phyloP scores from a whole-genome alignment of 2,113 vertebrate genomes.

The Panthera leo region DNA sequence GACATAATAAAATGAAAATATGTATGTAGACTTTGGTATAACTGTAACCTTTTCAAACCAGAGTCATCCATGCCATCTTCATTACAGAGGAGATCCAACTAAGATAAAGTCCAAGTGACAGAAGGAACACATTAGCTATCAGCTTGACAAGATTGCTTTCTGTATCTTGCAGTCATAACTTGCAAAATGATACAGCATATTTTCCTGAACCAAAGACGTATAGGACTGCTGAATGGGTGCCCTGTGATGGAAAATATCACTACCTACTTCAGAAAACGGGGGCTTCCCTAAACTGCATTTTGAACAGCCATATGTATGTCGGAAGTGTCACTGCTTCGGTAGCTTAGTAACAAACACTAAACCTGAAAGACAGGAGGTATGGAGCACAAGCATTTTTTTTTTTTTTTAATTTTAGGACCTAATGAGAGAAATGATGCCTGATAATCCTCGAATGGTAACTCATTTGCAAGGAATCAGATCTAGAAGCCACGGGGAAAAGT shows the following conservation, averaged over 20 bases:
- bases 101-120: not conserved
- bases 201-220: not conserved
- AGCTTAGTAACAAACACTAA: not conserved
- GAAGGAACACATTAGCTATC: not conserved
- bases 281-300: slow-evolving; percentile 1
- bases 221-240: not conserved
- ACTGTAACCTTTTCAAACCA: slow-evolving; percentile 38
- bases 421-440: not conserved
- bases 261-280: not conserved
- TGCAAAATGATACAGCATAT: not conserved
- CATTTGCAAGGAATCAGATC: not conserved
- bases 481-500: not conserved
- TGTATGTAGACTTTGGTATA: not conserved
- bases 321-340: not conserved
- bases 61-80: not conserved
- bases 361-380: not conserved
- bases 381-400: not conserved
- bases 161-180: not conserved
- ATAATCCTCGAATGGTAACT: not conserved
- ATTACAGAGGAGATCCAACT: not conserved
- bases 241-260: not conserved
- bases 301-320: not conserved
- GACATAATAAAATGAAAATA: not conserved
- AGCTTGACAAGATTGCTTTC: not conserved
- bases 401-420: not conserved